Percentiles rank a stretch among this genome's conserved stretches.
Conservation (phyloP, 2,888 invertebrate genomes). For the Temnothorax rugatulus region DNA sequence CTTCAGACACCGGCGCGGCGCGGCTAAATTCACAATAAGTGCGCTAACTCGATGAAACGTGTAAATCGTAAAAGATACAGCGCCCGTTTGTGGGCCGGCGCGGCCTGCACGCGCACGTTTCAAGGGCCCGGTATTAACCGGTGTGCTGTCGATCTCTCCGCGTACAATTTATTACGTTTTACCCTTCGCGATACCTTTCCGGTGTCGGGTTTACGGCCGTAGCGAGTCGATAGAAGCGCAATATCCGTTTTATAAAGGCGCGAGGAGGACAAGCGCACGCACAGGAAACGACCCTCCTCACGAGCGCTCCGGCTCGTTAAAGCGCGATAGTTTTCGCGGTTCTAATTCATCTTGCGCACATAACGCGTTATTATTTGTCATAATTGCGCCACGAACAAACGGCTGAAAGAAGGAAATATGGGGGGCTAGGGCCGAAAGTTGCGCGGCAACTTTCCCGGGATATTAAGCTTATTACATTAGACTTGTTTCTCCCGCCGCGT, state of each 20-base stretch:
- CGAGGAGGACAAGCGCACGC: conserved; percentile 11
- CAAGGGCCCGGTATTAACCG: conserved; percentile 44
- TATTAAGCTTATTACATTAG: conserved; percentile 29
- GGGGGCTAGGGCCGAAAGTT: conserved; percentile 1
- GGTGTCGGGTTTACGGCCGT: conserved; percentile 39
- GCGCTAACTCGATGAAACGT: conserved; percentile 59
- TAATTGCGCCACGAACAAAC: background rate
- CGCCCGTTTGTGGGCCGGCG: conserved; percentile 1
- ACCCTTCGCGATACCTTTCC: conserved; percentile 33
- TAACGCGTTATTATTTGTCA: conserved; percentile 6
- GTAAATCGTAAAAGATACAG: conserved; percentile 62
- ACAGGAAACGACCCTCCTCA: background rate
- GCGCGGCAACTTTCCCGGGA: conserved; percentile 11
- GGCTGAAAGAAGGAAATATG: conserved; percentile 9
- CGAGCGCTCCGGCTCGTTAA: conserved; percentile 17
- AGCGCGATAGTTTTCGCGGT: conserved; percentile 17
- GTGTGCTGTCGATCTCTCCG: conserved; percentile 26
- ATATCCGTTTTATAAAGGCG: conserved; percentile 53
- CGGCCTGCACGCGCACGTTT: background rate
- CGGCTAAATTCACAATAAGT: conserved; percentile 53
- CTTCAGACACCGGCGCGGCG: conserved; percentile 24
- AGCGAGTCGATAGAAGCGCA: conserved; percentile 46
- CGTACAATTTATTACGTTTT: conserved; percentile 46
- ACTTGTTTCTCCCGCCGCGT: background rate
- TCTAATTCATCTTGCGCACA: conserved; percentile 30